These are phyloP conservation scores for Microctonus hyperodae DNA, from an alignment of 2,888 invertebrate species.

Conservation along the genomic window DNA sequence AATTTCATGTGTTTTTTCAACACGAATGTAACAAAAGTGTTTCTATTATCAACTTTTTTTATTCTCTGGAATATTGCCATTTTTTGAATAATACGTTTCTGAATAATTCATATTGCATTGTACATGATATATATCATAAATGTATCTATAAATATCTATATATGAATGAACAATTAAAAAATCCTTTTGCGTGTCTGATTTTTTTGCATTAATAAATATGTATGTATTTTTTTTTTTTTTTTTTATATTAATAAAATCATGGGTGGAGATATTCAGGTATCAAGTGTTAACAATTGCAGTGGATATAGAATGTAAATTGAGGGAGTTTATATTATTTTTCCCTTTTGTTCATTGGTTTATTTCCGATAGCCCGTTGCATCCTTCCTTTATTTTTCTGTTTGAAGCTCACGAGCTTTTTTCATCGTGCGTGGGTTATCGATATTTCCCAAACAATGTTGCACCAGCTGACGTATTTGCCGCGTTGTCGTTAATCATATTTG, in stretches of 20 bases:
- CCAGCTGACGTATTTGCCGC: neutral
- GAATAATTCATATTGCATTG: neutral
- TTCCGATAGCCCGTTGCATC: no score
- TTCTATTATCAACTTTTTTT: neutral
- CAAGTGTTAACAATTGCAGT: neutral
- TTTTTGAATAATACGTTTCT: neutral
- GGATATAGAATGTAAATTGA: neutral
- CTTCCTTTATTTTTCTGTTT: neutral
- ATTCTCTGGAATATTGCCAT: neutral
- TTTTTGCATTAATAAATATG: neutral
- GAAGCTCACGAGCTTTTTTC: neutral
- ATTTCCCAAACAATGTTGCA: conserved; percentile 5
- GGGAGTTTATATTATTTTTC: neutral
- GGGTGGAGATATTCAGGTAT: neutral
- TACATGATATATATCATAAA: no score
- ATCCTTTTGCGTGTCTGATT: no score
- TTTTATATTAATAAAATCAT: neutral
- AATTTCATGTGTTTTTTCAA: no score
- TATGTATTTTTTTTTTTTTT: neutral
- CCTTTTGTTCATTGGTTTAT: no score
- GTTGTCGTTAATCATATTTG: conserved; percentile 9
- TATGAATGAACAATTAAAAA: neutral
- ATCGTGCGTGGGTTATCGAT: neutral
- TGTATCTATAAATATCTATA: neutral
- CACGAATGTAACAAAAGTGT: no score